Percentiles rank a stretch among this genome's conserved stretches.
phyloP scores from a whole-genome alignment of 2,888 invertebrate species.

The Liposcelis brunnea region DNA sequence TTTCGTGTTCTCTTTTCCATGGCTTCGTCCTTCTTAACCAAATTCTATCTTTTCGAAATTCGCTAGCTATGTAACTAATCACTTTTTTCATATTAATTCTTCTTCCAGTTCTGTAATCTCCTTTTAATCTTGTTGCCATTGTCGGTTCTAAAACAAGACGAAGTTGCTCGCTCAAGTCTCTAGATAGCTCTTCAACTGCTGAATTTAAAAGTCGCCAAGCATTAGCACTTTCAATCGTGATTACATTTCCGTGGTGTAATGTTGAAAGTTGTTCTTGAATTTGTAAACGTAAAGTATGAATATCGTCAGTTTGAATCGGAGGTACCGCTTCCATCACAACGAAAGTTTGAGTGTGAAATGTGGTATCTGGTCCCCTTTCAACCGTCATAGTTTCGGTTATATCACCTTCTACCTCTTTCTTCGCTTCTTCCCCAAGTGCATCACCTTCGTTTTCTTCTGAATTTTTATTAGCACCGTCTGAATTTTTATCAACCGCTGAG shows the following conservation, averaged over 20 bases:
- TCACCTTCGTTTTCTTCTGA: conserved; percentile 16
- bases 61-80: conserved; percentile 96
- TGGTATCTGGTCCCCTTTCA: conserved; percentile 50
- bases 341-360: conserved; percentile 49
- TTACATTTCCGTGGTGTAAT: conserved; percentile 12
- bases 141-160: conserved; percentile 91
- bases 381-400: conserved; percentile 45
- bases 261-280: conserved; percentile 31
- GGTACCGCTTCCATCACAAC: conserved; percentile 18
- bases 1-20: conserved; percentile 89
- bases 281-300: conserved; percentile 29
- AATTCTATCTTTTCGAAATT: conserved; percentile 97
- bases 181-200: conserved; percentile 44
- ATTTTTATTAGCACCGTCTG: too few species aligned
- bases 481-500: conserved; percentile 13
- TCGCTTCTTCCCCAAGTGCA: conserved; percentile 23
- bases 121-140: conserved; percentile 74
- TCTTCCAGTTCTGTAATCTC: conserved; percentile 90
- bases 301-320: conserved; percentile 24
- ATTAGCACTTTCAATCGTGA: conserved; percentile 27
- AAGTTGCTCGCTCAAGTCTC: conserved; percentile 83
- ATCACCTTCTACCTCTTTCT: conserved; percentile 39
- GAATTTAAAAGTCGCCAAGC: conserved; percentile 46
- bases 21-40: conserved; percentile 94
- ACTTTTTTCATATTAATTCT: conserved; percentile 97